Evolutionary conservation across 2,888 invertebrate genomes (phyloP), one percentile per base, ranked within the genome.

Genomic region (Agrotis clavis): DNA sequence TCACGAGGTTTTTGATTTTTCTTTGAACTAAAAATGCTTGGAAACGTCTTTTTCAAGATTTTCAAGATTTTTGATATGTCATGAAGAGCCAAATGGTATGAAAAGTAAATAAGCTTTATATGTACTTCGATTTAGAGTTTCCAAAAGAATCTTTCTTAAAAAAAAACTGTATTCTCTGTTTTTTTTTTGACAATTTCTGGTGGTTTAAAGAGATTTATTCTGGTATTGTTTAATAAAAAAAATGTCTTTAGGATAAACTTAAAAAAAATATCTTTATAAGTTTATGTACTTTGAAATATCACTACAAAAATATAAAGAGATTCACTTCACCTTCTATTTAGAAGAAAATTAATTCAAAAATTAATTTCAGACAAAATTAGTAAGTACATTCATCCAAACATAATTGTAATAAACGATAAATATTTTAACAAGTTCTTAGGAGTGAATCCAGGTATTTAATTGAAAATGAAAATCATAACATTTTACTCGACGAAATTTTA

Each of bases 1-100:
- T 80, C 61, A 64, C 57, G 30, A 21, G 30, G 48, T 51, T 66
- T 59, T 41, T 30, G 1, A 19, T 41, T 66, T 50, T 71, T 68
- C 30, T 1, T 54, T 11, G 9, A 13, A 14, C 5, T 21, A 45
- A 72, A 57, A 60, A 19, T 13, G 4, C 5, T 61, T 56, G 51
- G 41, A 67, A 53, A 51, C 14, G 62, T 51, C 21, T 48, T 66
- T 70, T 65, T 47, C 2, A 56, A 67, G 25, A 60, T 30, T 74
- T 65, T 61, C 16, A 11, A 21, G 6, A 18, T 61, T 51, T 56
- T 1, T 13, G 13, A n/a, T 41, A n/a, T 35, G 14, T 5, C 2
- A 16, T 9, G 50, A 50, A 1, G 19, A 50, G 16, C 14, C 14
- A 57, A 70, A 59, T 19, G 18, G 2, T n/a, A 25, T 51, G 14